A percentile compares a stretch with the other conserved stretches of the same genome.
phyloP scores from a whole-genome alignment of 2,888 invertebrate genomes.

The Colletes collaris region DNA sequence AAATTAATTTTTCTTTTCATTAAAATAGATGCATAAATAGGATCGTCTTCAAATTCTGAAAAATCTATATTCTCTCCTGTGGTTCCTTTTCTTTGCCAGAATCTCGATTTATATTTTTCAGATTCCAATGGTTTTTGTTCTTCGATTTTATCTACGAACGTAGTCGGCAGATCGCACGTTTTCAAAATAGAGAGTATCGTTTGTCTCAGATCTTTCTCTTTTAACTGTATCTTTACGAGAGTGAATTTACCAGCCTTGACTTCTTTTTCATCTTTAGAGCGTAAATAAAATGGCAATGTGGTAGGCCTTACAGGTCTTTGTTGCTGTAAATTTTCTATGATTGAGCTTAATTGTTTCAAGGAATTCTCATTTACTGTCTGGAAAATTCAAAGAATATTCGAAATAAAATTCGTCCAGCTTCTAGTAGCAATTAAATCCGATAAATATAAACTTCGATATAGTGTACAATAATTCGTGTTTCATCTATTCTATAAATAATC shows the following conservation, averaged over 20 bases:
- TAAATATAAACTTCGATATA: constrained; percentile 1
- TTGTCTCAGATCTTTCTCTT: constrained; percentile 88
- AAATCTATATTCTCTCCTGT: constrained; percentile 75
- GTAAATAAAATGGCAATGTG: constrained; percentile 91
- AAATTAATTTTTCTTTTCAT: constrained; percentile 83
- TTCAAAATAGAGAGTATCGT: constrained; percentile 90
- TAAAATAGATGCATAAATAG: constrained; percentile 84
- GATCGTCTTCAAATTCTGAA: constrained; percentile 83
- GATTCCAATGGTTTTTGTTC: constrained; percentile 81
- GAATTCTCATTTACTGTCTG: constrained; percentile 95
- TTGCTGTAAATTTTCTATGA: constrained; percentile 91
- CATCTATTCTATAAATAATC: constrained; percentile 64
- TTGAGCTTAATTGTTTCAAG: constrained; percentile 92
- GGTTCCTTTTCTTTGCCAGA: constrained; percentile 71
- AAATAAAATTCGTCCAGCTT: not conserved
- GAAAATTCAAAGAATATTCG: constrained; percentile 70
- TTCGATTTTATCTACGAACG: constrained; percentile 90
- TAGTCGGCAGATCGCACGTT: constrained; percentile 93
- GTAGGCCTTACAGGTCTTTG: constrained; percentile 86
- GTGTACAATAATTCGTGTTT: constrained; percentile 8
- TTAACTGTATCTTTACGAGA: constrained; percentile 89
- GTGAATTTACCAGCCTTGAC: constrained; percentile 87
- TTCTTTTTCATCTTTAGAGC: constrained; percentile 86
- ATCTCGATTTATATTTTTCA: constrained; percentile 69
- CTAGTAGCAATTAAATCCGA: not conserved